Evolutionary conservation across 2,797 vertebrate species (phyloP).

Genomic region (Varecia variegata): DNA sequence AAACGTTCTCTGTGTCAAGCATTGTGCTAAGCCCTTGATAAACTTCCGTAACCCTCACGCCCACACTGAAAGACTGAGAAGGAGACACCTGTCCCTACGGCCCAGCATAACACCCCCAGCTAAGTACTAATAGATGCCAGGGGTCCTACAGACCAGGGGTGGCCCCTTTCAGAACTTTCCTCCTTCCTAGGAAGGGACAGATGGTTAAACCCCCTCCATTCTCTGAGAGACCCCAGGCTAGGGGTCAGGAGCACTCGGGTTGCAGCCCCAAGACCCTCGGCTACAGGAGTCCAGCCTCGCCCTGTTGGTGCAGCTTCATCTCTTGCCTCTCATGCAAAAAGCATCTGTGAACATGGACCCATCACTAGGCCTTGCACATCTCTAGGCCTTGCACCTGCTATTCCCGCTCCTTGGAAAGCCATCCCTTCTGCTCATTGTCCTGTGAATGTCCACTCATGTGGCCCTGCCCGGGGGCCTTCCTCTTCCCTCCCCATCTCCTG

Average conservation of each 20-base stretch:
- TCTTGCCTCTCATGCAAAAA: background rate
- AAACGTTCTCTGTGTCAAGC: background rate
- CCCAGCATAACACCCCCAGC: background rate
- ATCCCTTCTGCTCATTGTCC: background rate
- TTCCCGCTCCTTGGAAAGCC: background rate
- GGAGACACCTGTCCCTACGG: background rate
- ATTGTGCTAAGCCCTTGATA: background rate
- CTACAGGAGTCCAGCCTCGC: accelerated
- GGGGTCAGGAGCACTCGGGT: background rate
- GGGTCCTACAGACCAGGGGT: background rate
- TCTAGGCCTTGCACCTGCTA: background rate
- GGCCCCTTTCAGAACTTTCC: background rate
- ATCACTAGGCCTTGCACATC: background rate
- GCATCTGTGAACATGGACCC: background rate
- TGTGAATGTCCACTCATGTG: background rate
- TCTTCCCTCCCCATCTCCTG: background rate
- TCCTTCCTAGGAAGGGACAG: background rate
- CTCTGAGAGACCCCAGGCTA: background rate
- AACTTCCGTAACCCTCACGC: background rate
- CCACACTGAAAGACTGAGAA: background rate
- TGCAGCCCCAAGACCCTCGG: background rate
- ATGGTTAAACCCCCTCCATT: background rate
- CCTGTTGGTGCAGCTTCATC: background rate
- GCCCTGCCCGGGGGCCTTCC: background rate
- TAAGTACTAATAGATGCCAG: background rate